Evolutionary conservation across 2,888 invertebrate genomes (phyloP), one percentile per base, ranked within the genome.

Genomic region (Brassicogethes aeneus): DNA sequence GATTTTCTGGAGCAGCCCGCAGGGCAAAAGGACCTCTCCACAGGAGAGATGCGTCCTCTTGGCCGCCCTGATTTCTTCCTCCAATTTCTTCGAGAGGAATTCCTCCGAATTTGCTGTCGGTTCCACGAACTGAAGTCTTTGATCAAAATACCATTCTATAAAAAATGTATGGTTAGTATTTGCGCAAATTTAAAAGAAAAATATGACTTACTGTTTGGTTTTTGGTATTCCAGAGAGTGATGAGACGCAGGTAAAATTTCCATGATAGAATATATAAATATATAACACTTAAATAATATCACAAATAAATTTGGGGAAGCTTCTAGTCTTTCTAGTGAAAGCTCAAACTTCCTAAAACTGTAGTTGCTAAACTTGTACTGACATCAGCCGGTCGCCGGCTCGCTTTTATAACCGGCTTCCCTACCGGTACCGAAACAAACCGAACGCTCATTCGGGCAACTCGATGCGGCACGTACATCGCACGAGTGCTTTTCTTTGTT

Each of bases 21-120:
- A 82, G 29, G 91, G 91, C 54, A 92, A 73, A 47, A 90, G 74
- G 44, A 91, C 88, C 70, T 91, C 89, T 15, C 86, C 89, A 60
- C 86, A 82, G 42, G 85, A 81, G 49, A 91, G 71, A 66, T 85
- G 84, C 57, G 81, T 83, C 48, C 81, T 76, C 66, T 90, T 88
- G 23, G 89, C 90, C 49, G 82, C 82, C 45, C 88, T 74, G 48
- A 91, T 72, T 64, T 86, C 85, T 46, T 81, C 74, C 70, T 90
- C 88, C 54, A 91, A 73, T 58, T 82, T 74, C 61, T 79, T 76
- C 38, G 87, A 82, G 61, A 91, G 70, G 59, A 82, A 82, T 53
- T 77, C 77, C 60, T 77, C 73, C 61, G 76, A 74, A 50, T 74
- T 54, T 42, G 52, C 72, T 45, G 66, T 66, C 40, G 65, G 65